Percentiles rank a stretch among this genome's conserved stretches.
Conservation (phyloP, 37 sponge, comb jelly and placozoan genomes). For the Spongilla lacustris region DNA sequence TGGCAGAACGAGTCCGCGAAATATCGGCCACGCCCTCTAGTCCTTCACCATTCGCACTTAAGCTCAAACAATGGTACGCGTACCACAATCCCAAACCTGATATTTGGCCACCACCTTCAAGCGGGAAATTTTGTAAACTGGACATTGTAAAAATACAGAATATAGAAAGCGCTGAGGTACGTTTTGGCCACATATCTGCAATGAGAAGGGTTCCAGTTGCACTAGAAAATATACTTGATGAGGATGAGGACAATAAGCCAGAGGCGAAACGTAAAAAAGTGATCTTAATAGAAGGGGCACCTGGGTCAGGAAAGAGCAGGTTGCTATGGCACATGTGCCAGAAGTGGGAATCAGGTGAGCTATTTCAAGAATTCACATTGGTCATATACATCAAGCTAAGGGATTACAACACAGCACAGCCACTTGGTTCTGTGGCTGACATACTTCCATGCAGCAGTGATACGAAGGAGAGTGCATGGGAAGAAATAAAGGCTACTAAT, state of each 20-base stretch:
- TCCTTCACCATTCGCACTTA: background rate
- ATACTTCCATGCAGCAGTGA: background rate
- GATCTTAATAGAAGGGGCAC: constrained; percentile 16
- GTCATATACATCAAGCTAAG: constrained; percentile 6
- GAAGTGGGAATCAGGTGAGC: constrained; percentile 4
- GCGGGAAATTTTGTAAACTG: background rate
- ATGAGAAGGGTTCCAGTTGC: background rate
- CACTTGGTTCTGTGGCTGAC: background rate
- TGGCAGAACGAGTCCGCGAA: background rate
- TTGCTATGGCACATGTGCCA: background rate
- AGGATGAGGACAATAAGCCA: no score
- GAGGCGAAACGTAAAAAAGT: background rate
- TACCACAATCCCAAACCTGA: background rate
- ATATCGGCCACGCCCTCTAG: background rate
- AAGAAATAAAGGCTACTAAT: background rate
- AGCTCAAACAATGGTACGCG: background rate
- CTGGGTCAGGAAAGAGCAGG: constrained; percentile 9
- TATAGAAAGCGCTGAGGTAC: background rate
- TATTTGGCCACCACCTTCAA: background rate
- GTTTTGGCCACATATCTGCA: background rate
- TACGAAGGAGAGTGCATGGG: background rate
- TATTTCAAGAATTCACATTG: background rate
- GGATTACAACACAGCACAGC: no score
- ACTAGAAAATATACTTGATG: background rate
- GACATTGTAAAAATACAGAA: background rate